phyloP scores from a whole-genome alignment of 2,113 vertebrate species.

The Nestor notabilis region DNA sequence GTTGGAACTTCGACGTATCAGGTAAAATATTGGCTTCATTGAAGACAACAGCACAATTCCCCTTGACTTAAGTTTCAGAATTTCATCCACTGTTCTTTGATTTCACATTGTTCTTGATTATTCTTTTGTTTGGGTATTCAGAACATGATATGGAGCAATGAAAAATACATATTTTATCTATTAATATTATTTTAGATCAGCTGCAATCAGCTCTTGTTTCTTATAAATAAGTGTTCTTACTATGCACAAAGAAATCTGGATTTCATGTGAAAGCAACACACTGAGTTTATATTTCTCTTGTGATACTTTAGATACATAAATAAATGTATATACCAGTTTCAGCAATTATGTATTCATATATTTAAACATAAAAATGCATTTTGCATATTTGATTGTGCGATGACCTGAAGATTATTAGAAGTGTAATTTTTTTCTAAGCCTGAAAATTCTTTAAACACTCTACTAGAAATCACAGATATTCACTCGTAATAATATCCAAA shows the following conservation, averaged over 20 bases:
- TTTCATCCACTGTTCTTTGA: not conserved
- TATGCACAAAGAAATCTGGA: not conserved
- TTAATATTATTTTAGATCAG: not conserved
- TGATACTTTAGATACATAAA: not conserved
- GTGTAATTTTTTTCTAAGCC: not conserved
- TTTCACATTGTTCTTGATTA: not conserved
- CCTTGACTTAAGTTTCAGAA: not conserved
- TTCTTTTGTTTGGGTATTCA: not conserved
- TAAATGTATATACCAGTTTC: not conserved
- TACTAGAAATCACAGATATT: not conserved
- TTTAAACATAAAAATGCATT: not conserved
- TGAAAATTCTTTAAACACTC: not conserved
- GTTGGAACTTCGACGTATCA: not conserved
- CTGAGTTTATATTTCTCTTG: not conserved
- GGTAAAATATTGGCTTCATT: not conserved
- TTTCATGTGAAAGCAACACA: not conserved
- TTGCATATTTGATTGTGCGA: not conserved
- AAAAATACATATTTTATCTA: not conserved
- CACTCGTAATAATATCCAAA: not conserved
- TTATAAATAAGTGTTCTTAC: not conserved
- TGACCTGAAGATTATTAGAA: not conserved
- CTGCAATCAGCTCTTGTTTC: not conserved
- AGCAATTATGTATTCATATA: not conserved
- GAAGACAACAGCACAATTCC: not conserved
- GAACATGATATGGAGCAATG: not conserved